Evolutionary conservation across 2,113 vertebrate species (phyloP).

Genomic region (Leuciscus idus): DNA sequence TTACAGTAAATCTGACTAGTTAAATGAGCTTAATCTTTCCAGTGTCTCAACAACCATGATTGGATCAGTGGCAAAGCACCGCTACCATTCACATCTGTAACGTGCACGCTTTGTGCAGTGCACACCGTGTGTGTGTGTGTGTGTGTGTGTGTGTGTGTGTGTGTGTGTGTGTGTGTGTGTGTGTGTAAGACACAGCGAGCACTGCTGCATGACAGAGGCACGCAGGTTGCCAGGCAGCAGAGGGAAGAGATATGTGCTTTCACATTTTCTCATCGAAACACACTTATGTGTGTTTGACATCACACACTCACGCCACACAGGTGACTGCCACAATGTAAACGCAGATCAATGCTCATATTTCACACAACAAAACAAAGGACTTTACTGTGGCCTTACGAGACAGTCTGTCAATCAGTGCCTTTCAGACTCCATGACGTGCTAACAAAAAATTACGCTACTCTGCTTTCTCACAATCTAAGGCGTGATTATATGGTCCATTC

Average conservation of each 20-base stretch:
- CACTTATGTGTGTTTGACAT: constrained; percentile 28
- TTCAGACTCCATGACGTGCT: background rate
- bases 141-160: background rate
- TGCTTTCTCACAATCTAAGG: background rate
- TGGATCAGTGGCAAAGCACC: background rate
- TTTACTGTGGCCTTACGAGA: background rate
- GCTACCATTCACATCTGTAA: background rate
- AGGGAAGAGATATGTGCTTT: constrained; percentile 65
- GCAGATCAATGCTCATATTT: background rate
- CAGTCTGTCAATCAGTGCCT: background rate
- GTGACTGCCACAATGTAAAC: constrained; percentile 25
- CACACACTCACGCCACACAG: background rate
- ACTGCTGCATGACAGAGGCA: constrained; percentile 67
- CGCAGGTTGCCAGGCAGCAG: constrained; percentile 77
- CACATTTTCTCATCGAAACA: constrained; percentile 63
- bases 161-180: background rate
- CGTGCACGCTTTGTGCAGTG: background rate
- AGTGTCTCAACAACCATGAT: constrained; percentile 4
- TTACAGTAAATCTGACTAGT: constrained; percentile 1
- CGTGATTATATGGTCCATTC: background rate
- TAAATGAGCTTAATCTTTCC: background rate
- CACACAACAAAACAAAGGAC: constrained; percentile 2
- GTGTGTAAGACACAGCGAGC: constrained; percentile 27
- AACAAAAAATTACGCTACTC: constrained; percentile 10
- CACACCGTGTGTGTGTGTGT: background rate